Evolutionary conservation across 2,888 invertebrate species (phyloP), one percentile per base, ranked within the genome.

Genomic region (Notocelia uddmanniana): DNA sequence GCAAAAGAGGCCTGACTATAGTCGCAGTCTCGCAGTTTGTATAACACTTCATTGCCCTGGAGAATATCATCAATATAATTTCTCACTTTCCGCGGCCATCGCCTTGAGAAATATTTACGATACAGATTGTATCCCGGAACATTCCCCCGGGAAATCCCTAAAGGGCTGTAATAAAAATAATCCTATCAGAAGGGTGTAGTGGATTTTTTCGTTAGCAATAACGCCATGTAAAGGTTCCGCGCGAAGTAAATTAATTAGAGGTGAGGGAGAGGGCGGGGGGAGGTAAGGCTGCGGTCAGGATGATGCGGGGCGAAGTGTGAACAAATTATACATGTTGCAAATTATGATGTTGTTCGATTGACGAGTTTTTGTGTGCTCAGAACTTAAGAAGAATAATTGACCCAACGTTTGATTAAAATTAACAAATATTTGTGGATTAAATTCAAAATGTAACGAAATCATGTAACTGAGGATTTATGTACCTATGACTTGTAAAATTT

Each of bases 221-320:
- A 66, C 66, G 55, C 55, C 60, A 31, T 57, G 69, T 70, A 62
- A 55, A 69, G 68, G 69, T 63, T 68, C 68, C 66, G 73, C 62
- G 54, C 55, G 66, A 57, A 73, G 73, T 70, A 73, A 73, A 73
- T 73, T 73, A 73, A 73, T 73, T 73, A 73, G 70, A 66, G 60
- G 54, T 34, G 37, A 34, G 68, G 58, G 62, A 37, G 19, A 8
- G 50, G n/a, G 54, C 5, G 62, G 64, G n/a, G 18, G 21, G 41
- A 8, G 50, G 19, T 50, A 15, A 63, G 50, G 69, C 37, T 57
- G 57, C 57, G 50, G 52, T 18, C 34, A 11, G 10, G 15, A 13
- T 18, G 9, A 8, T 2, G 70, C 48, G 26, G 41, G 19, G 58
- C 37, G 52, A 50, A 34, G 45, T 15, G 55, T 15, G 15, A 3